These are phyloP conservation scores for Caenorhabditis sp. DNA, from an alignment of 2,888 invertebrate species.

Conservation along the genomic window DNA sequence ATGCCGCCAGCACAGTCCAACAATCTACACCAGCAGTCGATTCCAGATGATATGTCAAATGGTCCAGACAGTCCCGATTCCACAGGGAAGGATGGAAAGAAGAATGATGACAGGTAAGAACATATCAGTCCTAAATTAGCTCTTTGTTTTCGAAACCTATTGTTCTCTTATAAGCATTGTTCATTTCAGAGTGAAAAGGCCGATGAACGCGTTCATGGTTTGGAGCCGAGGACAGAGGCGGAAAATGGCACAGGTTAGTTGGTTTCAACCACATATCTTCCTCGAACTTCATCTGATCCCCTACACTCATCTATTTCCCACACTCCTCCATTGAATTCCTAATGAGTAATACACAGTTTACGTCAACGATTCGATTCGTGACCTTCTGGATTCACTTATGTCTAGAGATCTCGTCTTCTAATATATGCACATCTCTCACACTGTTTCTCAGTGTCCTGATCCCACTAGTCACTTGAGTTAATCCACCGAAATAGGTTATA, in stretches of 20 bases:
- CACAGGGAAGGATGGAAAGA: slow-evolving; percentile 72
- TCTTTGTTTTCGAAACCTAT: slow-evolving; percentile 6
- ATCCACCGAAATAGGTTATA: slow-evolving; percentile 47
- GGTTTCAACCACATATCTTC: not conserved
- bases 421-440: slow-evolving; percentile 55
- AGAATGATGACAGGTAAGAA: slow-evolving; percentile 76
- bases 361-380: slow-evolving; percentile 62
- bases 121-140: not conserved
- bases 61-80: slow-evolving; percentile 73
- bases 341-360: slow-evolving; percentile 62
- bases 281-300: not conserved
- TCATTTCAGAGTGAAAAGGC: slow-evolving; percentile 80
- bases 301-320: slow-evolving; percentile 61
- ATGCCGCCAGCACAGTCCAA: slow-evolving; percentile 65
- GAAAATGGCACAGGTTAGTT: slow-evolving; percentile 82
- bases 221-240: slow-evolving; percentile 82
- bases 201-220: slow-evolving; percentile 83
- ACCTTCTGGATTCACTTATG: slow-evolving; percentile 64
- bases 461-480: slow-evolving; percentile 38
- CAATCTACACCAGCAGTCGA: slow-evolving; percentile 50
- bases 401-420: slow-evolving; percentile 49
- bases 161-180: slow-evolving; percentile 16
- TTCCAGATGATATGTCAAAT: slow-evolving; percentile 64
- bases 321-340: slow-evolving; percentile 54
- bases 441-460: slow-evolving; percentile 36